Evolutionary conservation across 2,888 invertebrate species (phyloP), one percentile per base, ranked within the genome.

Genomic region (Mesodorylaimus sp.): DNA sequence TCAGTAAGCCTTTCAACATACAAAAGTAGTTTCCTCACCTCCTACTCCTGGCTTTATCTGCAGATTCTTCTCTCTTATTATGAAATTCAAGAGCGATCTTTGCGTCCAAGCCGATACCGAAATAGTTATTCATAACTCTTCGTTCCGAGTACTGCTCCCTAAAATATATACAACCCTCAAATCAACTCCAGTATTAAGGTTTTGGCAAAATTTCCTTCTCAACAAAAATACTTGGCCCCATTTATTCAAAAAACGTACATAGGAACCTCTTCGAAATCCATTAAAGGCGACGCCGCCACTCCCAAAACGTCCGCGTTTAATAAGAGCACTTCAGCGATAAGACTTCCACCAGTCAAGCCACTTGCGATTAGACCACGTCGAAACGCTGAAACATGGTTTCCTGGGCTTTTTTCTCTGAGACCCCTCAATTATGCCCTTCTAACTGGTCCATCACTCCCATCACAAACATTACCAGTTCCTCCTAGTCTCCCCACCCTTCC

Each of bases 81-180:
- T 93, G 91, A 66, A 95, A 95, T 66, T 93, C 93, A 42, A 93
- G 71, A 0, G 89, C 84, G 49, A 95, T 91, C 70, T 95, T 93
- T 0, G 93, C 93, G 71, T 95, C 93, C 54, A 95, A 84, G 1
- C 93, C 93, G 61, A 95, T 93, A 0, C 93, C 93, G 66, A 93
- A 93, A 67, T 95, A 95, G 67, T 95, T 95, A 70, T 93, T 95
- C 93, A 95, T 93, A 1, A 91, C 89, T 61, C 87, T 87, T 58
- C 82, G 79, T 69, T 95, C 93, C 60, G 82, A 82, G 68, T 72
- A 75, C 25, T 86, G 86, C 72, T 86, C 86, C 61, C 77, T 77
- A 63, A 45, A 64, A 57, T 38, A 25, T 21, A 51, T 2, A 47
- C 25, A 54, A 54, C n/a, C 10, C 10, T 13, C 13, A 13, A 10